A percentile compares a stretch with the other conserved stretches of the same genome.
Evolutionary conservation across 2,888 invertebrate species (phyloP).

Genomic region (Pachydiplax longipennis): DNA sequence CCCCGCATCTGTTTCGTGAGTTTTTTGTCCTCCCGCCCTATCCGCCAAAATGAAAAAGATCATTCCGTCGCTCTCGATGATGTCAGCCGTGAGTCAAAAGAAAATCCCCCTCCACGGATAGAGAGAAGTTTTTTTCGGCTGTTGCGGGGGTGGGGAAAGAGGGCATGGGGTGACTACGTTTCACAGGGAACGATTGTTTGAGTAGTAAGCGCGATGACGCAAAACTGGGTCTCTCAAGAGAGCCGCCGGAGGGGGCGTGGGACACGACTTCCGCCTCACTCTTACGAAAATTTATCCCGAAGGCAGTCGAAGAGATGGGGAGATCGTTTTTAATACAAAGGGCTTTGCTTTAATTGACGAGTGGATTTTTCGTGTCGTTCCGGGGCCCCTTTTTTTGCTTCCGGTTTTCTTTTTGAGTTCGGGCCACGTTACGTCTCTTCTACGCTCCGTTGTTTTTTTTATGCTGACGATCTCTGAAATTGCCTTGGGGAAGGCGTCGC

Average conservation of each 20-base stretch:
- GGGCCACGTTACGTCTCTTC: neutral
- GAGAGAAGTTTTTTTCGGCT: neutral
- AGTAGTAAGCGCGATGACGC: neutral
- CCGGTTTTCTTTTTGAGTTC: neutral
- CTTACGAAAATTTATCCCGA: neutral
- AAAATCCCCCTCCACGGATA: too few relatives aligned
- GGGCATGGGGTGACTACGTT: neutral
- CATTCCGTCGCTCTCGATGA: neutral
- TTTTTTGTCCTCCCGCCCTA: neutral
- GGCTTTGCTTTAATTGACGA: neutral
- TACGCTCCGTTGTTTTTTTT: neutral
- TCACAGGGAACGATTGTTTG: neutral
- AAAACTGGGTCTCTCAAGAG: neutral
- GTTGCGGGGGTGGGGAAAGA: neutral
- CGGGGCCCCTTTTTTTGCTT: neutral
- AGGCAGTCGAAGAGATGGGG: neutral
- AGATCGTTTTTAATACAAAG: neutral
- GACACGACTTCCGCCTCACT: neutral
- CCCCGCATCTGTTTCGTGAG: constrained; percentile 41
- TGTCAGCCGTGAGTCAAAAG: neutral
- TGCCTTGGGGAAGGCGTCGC: neutral
- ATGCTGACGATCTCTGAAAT: neutral
- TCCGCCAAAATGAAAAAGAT: neutral
- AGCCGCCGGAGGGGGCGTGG: neutral
- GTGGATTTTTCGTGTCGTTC: neutral